These are phyloP conservation scores for Amphiduros pacificus DNA, from an alignment of 2,888 invertebrate genomes.

Conservation along the genomic window DNA sequence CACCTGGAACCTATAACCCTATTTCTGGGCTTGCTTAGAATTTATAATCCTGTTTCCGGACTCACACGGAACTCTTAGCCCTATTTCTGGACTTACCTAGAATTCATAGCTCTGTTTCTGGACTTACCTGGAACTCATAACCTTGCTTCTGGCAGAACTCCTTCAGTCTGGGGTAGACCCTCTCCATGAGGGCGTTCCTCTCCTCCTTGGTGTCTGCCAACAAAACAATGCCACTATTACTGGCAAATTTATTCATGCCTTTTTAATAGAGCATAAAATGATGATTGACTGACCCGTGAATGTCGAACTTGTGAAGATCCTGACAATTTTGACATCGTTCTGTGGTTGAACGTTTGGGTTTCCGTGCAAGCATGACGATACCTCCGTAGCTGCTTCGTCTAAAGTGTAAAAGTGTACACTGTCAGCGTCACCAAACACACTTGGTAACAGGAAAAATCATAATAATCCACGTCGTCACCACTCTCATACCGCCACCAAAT, in stretches of 20 bases:
- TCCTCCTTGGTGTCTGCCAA: constrained; percentile 46
- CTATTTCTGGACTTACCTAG: too few species aligned
- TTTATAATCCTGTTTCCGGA: too few species aligned
- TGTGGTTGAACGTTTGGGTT: constrained; percentile 34
- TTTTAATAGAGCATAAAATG: too few species aligned
- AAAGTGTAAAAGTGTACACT: too few species aligned
- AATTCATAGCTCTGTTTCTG: constrained; percentile 44
- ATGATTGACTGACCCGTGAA: constrained; percentile 49
- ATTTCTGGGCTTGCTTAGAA: too few species aligned
- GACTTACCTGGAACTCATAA: constrained; percentile 54
- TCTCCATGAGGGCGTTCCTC: constrained; percentile 45
- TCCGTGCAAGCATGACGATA: constrained; percentile 25
- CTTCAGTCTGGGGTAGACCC: constrained; percentile 47
- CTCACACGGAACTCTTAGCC: too few species aligned
- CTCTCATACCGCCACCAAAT: too few species aligned
- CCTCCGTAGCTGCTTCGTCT: constrained; percentile 1
- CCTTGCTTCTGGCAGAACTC: constrained; percentile 43
- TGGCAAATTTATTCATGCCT: too few species aligned
- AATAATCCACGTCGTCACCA: too few species aligned
- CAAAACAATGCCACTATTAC: neutral
- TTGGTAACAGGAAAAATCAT: too few species aligned
- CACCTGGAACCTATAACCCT: too few species aligned
- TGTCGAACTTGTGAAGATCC: constrained; percentile 51
- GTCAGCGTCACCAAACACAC: too few species aligned
- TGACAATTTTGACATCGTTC: constrained; percentile 40